Conservation (phyloP, 1,140 invertebrate species). For the Scaptomyza montana region DNA sequence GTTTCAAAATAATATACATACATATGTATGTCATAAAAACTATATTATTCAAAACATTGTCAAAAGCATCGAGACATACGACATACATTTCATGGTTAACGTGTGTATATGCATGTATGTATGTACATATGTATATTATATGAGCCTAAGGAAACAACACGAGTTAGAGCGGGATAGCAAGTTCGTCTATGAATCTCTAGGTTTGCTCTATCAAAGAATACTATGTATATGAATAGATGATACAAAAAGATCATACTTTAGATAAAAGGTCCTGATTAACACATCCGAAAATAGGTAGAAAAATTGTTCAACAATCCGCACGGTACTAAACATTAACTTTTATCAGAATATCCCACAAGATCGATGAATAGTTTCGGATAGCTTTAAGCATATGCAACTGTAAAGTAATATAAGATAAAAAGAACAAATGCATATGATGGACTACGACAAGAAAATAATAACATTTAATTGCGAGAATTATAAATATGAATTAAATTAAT, state of each 20-base stretch:
- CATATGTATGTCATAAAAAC: background rate
- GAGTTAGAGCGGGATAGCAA: background rate
- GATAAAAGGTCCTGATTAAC: too few relatives aligned
- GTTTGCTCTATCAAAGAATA: too few relatives aligned
- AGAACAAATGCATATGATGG: conserved; percentile 55
- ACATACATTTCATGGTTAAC: conserved; percentile 4
- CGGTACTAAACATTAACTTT: too few relatives aligned
- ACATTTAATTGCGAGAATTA: conserved; percentile 79
- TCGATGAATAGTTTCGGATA: too few relatives aligned
- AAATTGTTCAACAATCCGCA: too few relatives aligned
- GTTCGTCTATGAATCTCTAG: background rate
- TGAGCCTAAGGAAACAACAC: background rate
- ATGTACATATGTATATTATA: too few relatives aligned
- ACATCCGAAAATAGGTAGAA: too few relatives aligned
- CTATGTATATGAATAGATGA: too few relatives aligned
- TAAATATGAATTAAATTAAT: conserved; percentile 82
- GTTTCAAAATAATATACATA: background rate
- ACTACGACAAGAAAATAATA: conserved; percentile 73
- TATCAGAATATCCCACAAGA: too few relatives aligned
- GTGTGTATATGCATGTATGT: too few relatives aligned
- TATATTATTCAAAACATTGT: background rate
- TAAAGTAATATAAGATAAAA: conserved; percentile 3
- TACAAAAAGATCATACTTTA: background rate
- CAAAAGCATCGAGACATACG: conserved; percentile 9
- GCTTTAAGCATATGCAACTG: too few relatives aligned